Base-by-base conservation (phyloP, 2,888 invertebrate species). In the Alentia gelatinosa region DNA sequence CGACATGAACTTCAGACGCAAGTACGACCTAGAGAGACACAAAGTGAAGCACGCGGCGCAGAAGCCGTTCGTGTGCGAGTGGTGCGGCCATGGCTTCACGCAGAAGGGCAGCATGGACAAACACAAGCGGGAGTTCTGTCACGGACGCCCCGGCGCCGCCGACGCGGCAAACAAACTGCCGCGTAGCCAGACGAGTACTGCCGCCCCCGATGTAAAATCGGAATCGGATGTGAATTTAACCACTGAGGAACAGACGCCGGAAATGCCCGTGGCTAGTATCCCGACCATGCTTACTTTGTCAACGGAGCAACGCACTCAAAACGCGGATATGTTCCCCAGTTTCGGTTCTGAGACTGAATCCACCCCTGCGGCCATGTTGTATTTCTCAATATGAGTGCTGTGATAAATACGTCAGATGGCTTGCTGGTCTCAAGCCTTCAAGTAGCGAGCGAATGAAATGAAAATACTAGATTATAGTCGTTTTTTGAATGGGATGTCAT, bases 61-160 rank as follows among this genome's bases (percentile, higher is more conserved):
- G 39, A 90, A 90, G 42, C 90, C 90, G 19, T 90, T 35, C 26
- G 84, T 26, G 15, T 90, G 90, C 86, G 90, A 90, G 50, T 86
- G 63, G 63, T 90, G 90, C 39, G 90, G 90, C 12, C 90, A 90
- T 37, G 90, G 90, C 23, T 90, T 90, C 30, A 90, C 90, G 12
- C 90, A 90, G 68, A 90, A 90, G 68, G 90, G 90, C n/a, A 86
- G 84, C 37, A 50, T 83, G 68, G 90, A 90, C 63, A 90, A 90
- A 63, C 90, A 90, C 86, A 90, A 90, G 84, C 84, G 90, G 47
- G 90, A 90, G 37, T 90, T 86, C 84, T 90, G 90, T 26, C 84
- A 74, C n/a, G 90, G 63, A 9, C 40, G 68, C 0, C 84, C 84
- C 1, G 90, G 90, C 12, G 84, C 37, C 12, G 26, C 50, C 12